These are phyloP conservation scores for Anolis apletophallus DNA, from an alignment of 2,797 vertebrate species.

Conservation along the genomic window DNA sequence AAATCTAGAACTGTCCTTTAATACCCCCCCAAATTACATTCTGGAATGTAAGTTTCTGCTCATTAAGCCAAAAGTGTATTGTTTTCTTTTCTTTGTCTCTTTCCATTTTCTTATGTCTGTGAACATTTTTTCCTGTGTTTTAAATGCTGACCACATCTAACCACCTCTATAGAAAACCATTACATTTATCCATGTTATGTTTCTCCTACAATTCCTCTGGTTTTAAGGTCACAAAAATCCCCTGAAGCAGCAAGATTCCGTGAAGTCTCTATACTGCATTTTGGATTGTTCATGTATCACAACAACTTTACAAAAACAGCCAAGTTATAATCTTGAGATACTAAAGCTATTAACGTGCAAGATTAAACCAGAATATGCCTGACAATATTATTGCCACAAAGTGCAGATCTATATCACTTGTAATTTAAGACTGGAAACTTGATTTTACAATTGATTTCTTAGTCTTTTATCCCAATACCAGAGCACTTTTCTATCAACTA, in stretches of 20 bases:
- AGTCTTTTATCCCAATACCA: background rate
- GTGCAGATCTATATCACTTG: background rate
- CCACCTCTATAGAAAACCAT: background rate
- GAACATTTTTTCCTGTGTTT: background rate
- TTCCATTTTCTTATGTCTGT: slow-evolving; percentile 18
- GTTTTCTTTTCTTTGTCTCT: background rate
- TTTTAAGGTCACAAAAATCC: slow-evolving; percentile 16
- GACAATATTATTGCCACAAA: background rate
- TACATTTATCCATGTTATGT: background rate
- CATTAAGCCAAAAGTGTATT: background rate
- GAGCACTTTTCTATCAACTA: background rate
- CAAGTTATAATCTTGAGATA: background rate
- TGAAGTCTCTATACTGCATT: slow-evolving; percentile 3
- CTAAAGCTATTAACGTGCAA: slow-evolving; percentile 24
- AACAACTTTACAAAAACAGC: slow-evolving; percentile 15
- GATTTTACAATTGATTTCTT: background rate
- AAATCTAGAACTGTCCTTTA: no score
- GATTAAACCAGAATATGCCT: slow-evolving; percentile 7
- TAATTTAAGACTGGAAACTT: background rate
- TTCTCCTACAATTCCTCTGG: background rate
- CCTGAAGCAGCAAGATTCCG: background rate
- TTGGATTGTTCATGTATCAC: background rate
- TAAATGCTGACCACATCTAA: background rate
- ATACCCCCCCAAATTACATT: no score
- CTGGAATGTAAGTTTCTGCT: no score